A percentile compares a stretch with the other conserved stretches of the same genome.
phyloP scores from a whole-genome alignment of 2,113 vertebrate genomes.

The Archilochus colubris region DNA sequence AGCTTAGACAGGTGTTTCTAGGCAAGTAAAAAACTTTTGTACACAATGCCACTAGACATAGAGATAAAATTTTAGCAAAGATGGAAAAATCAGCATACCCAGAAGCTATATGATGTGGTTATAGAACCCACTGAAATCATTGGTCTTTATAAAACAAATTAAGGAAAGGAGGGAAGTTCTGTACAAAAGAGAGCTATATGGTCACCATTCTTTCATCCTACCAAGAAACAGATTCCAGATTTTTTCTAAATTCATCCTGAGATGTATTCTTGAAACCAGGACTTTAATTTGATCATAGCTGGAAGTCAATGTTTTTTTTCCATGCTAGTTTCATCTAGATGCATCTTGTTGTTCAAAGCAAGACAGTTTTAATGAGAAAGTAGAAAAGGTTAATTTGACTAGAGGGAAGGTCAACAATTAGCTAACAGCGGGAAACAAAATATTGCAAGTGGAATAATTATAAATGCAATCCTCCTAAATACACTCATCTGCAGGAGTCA shows the following conservation, averaged over 20 bases:
- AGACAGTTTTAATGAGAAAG: background rate
- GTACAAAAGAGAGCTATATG: background rate
- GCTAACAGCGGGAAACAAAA: background rate
- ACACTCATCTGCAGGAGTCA: background rate
- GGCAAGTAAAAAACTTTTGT: too few species aligned
- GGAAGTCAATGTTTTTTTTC: background rate
- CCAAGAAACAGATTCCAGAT: background rate
- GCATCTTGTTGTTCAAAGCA: background rate
- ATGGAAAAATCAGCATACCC: background rate
- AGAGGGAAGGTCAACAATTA: background rate
- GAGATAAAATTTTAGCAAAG: background rate
- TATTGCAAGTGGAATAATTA: background rate
- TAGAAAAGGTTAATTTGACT: background rate
- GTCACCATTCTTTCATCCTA: background rate
- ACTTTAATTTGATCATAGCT: background rate
- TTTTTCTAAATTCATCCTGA: background rate
- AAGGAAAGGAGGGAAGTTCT: background rate
- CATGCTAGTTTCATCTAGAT: background rate
- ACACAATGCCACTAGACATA: background rate
- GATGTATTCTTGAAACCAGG: background rate
- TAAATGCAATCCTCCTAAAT: background rate
- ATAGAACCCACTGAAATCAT: background rate
- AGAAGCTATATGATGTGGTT: background rate
- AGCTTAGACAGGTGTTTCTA: background rate
- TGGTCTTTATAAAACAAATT: background rate